Base-by-base conservation (phyloP, 1,140 invertebrate genomes). In the Brachystomella parvula region DNA sequence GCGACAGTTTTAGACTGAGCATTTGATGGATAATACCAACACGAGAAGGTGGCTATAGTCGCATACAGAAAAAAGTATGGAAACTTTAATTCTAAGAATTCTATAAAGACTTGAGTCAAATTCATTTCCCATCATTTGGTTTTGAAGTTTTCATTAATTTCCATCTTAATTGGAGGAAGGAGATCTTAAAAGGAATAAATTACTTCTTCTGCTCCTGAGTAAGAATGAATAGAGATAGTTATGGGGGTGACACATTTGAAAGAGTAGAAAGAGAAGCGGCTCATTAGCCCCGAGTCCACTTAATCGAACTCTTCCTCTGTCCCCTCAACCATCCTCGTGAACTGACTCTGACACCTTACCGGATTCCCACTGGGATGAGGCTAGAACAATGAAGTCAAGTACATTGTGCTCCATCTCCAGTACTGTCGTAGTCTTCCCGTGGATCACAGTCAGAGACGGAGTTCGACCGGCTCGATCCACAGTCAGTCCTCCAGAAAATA, bases 401-500 rank as follows among this genome's bases (percentile, higher is more conserved):
- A 99, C 94, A 76, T 89, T 91, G 79, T 98, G 93, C 76, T 99
- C 96, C 96, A 99, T 98, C 83, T 99, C 95, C 71, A 98, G 81
- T 60, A 98, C 94, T 1, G 95, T 98, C 47, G 93, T 96, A 68
- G 88, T 89, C 82, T 94, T 94, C 63, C 89, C 90, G 78, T 93
- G 90, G 76, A 97, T 91, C 65, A 98, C 92, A 28, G 95, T 96
- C 76, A 99, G 89, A 78, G 92, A 94, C 68, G 94, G 94, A 64
- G 93, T 92, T 75, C 89, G 83, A 64, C 90, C 89, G 67, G 89
- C 87, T 78, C 89, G 87, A 77, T 96, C 93, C 75, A 87, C 87
- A 49, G 93, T 87, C 79, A 96, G 85, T 39, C 94, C 94, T 74
- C 95, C 95, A 71, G 91, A 95, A 83, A 98, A 98, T 82, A 97